Base-by-base conservation (phyloP, 2,888 invertebrate genomes). In the Drosophila mulleri region DNA sequence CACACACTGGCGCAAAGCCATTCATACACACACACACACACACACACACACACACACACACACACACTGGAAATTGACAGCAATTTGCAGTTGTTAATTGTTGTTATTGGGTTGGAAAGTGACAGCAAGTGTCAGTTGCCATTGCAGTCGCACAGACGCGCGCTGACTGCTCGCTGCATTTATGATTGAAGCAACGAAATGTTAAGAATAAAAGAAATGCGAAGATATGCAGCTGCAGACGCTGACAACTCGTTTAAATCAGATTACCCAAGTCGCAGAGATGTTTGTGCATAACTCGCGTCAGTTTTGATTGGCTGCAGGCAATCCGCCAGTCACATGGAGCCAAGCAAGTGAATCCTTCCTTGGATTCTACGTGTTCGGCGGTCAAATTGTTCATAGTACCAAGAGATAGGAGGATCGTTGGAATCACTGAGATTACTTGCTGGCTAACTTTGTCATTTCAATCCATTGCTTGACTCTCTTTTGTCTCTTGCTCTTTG, bases 61-160 rank as follows among this genome's bases (percentile, higher is more conserved):
- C 62, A 45, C 67, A 69, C 57, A 65, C 65, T 44, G 60, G 71
- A 69, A 85, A 76, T 80, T 85, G 83, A 82, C 71, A 67, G 62
- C 86, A 82, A 82, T 82, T 82, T 80, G 65, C 71, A 59, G 65
- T 60, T 66, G 42, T 78, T 77, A 78, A 77, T 74, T 77, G 65
- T 73, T 77, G 65, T 66, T 78, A 63, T 77, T 56, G 50, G 62
- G 52, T 57, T 41, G 47, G 50, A 44, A 64, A 71, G 47, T 66
- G 77, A 72, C 64, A 61, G 45, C 53, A n/a, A 65, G 52, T 53
- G 67, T 67, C 66, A 66, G 47, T 76, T 61, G 54, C 39, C 61
- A 61, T 63, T 42, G 54, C 50, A 59, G 39, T 68, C 68, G 67
- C 37, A 14, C 26, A 23, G 14, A n/a, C 45, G 29, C 12, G n/a